Base-by-base conservation (phyloP, 2,888 invertebrate species). In the Lumbricus terrestris region DNA sequence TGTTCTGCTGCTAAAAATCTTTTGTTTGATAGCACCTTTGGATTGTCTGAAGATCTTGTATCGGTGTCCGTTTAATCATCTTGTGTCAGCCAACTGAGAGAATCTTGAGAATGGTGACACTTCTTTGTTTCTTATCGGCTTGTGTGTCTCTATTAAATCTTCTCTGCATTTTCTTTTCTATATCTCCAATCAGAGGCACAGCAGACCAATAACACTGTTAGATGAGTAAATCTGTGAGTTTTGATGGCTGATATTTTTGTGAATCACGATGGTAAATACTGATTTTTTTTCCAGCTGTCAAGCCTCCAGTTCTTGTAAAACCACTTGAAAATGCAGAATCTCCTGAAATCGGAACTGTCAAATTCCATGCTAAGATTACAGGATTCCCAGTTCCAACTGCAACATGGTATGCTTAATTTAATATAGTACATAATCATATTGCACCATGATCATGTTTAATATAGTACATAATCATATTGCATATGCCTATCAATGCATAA, bases 301-400 rank as follows among this genome's bases (percentile, higher is more conserved):
- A 94, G 91, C 93, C 94, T 89, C 95, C 95, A 42, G 93, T 93
- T 54, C 93, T 95, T 91, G 92, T 93, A 23, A 92, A 93, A 54
- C 93, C 93, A 82, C 93, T 94, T 90, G 93, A 93, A 16, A 94
- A 95, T 91, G 93, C 93, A 0, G 92, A 94, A 20, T 93, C 94
- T 1, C 94, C 95, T 82, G 94, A 94, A 91, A 92, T 93, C 88
- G 95, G 94, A 23, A 93, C 94, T 23, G 95, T 94, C 91, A 94
- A 93, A 92, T 96, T 98, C 90, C 96, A 96, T 54, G 97, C 98
- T n/a, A 97, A 97, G 95, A 98, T 98, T 4, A 97, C 96, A 29
- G 98, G 98, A 89, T 97, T 97, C 94, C 98, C 98, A 89, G 96
- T 97, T 15, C 98, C 98, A 23, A 97, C 97, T 94, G 97, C 98